Percentiles rank a stretch among this genome's conserved stretches.
These are phyloP conservation scores for Epizoanthus ramosus DNA, from an alignment of 92 coral and sea anemone genomes.

Conservation along the genomic window DNA sequence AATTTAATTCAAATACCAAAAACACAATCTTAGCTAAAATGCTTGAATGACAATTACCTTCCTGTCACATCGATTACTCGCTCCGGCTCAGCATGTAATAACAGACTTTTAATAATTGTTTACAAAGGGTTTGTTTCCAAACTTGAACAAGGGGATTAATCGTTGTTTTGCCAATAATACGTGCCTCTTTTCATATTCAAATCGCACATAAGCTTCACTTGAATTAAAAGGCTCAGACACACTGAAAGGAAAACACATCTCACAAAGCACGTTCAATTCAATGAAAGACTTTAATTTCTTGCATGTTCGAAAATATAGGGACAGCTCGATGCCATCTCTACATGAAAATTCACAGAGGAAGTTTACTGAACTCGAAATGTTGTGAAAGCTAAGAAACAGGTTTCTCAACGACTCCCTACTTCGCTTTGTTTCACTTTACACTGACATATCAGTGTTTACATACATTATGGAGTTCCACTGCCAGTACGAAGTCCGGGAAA, in stretches of 20 bases:
- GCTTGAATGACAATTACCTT: neutral
- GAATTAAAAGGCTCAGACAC: neutral
- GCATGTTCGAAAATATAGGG: neutral
- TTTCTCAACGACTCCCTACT: neutral
- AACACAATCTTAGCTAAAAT: too few species aligned
- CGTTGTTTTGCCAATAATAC: neutral
- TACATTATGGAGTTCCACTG: constrained; percentile 62
- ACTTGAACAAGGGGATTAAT: neutral
- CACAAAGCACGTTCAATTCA: neutral
- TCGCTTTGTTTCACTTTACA: neutral
- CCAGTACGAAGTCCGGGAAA: constrained; percentile 73
- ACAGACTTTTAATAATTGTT: neutral
- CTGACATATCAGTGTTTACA: neutral
- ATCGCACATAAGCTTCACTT: constrained; percentile 6
- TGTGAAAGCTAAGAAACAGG: neutral
- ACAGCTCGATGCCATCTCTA: too few species aligned
- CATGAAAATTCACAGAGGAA: too few species aligned
- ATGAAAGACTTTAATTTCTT: too few species aligned
- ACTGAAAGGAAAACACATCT: neutral
- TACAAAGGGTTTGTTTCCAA: constrained; percentile 28
- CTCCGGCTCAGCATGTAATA: neutral
- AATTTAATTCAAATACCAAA: too few species aligned
- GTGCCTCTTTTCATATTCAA: constrained; percentile 26
- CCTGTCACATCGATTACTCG: neutral
- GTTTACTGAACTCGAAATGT: neutral